Percentiles rank a stretch among this genome's conserved stretches.
Evolutionary conservation across 2,888 invertebrate species (phyloP).

Genomic region (Tricholauxania praeusta): DNA sequence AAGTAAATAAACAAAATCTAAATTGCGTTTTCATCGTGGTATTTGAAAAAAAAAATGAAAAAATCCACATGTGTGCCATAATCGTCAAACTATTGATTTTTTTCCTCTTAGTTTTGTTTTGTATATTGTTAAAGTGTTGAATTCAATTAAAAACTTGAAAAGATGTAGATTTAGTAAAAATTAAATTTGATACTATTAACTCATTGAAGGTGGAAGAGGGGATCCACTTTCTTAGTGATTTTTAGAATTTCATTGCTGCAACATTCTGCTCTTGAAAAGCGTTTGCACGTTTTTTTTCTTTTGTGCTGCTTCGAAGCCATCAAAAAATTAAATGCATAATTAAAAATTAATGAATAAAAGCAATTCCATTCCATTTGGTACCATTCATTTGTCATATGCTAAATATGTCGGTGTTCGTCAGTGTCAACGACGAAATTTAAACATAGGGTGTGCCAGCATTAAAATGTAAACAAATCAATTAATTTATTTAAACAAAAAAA

Average conservation of each 20-base stretch:
- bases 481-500: too few species aligned
- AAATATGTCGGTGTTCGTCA: too few species aligned
- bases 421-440: too few species aligned
- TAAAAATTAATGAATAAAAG: too few species aligned
- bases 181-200: background rate
- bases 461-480: too few species aligned
- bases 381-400: background rate
- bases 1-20: constrained; percentile 70
- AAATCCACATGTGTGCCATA: constrained; percentile 24
- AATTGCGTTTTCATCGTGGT: background rate
- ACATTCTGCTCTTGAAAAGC: constrained; percentile 5
- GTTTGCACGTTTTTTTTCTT: too few species aligned
- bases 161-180: background rate
- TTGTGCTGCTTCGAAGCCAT: constrained; percentile 31
- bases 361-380: background rate
- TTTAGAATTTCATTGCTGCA: background rate
- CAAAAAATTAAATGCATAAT: constrained; percentile 6
- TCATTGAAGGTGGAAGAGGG: too few species aligned
- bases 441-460: too few species aligned
- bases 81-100: constrained; percentile 24
- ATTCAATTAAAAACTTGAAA: too few species aligned
- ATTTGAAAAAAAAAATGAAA: constrained; percentile 3
- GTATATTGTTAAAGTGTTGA: too few species aligned
- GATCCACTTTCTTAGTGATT: too few species aligned
- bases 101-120: background rate